Percentiles rank a stretch among this genome's conserved stretches.
These are phyloP conservation scores for Salminus brasiliensis DNA, from an alignment of 2,113 vertebrate genomes.

Conservation along the genomic window DNA sequence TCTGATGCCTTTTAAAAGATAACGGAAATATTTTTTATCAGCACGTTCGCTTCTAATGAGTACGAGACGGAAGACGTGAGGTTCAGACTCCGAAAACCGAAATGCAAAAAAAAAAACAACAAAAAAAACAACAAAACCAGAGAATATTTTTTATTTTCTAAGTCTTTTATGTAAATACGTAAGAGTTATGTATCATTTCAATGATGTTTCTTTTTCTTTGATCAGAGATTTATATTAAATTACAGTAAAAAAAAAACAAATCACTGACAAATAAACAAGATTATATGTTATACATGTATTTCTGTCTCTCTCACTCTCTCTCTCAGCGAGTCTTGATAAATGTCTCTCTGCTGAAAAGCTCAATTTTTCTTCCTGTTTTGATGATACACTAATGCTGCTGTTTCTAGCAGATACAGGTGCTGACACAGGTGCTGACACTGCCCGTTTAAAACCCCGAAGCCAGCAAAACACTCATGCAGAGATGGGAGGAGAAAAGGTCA, in stretches of 20 bases:
- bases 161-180: constrained; percentile 71
- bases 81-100: constrained; percentile 39
- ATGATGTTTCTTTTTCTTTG: constrained; percentile 63
- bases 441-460: neutral
- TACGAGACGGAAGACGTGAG: neutral
- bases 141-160: constrained; percentile 68
- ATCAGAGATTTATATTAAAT: constrained; percentile 80
- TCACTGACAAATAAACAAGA: constrained; percentile 67
- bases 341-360: neutral
- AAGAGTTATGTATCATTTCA: constrained; percentile 73
- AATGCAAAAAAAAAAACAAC: constrained; percentile 17
- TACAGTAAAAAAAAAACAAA: constrained; percentile 77
- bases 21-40: constrained; percentile 40
- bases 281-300: constrained; percentile 25
- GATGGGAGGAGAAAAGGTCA: neutral
- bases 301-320: neutral
- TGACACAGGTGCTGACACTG: neutral
- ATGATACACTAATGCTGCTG: neutral
- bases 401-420: neutral
- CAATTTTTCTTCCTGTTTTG: neutral
- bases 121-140: constrained; percentile 13
- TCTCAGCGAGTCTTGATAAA: neutral
- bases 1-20: constrained; percentile 38
- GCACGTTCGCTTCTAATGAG: constrained; percentile 7
- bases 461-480: neutral